phyloP scores from a whole-genome alignment of 1,140 invertebrate species.

The Drosophila gunungcola region DNA sequence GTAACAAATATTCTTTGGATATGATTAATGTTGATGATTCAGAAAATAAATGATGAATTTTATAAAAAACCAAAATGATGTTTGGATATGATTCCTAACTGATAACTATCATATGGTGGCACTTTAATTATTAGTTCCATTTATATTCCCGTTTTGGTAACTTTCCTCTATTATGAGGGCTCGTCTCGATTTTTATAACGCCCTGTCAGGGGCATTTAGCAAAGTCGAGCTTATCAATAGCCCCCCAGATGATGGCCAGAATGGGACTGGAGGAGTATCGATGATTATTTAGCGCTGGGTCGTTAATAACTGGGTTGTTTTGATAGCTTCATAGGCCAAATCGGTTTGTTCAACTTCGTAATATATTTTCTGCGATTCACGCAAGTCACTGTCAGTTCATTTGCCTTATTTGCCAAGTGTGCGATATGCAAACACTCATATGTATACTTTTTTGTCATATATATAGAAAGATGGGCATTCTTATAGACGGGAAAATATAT shows the following conservation, averaged over 20 bases:
- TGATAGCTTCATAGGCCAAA: slow-evolving; percentile 61
- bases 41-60: too few species aligned
- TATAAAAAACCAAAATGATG: neutral
- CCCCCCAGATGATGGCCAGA: neutral
- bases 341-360: slow-evolving; percentile 6
- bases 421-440: slow-evolving; percentile 25
- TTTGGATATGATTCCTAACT: neutral
- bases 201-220: slow-evolving; percentile 23
- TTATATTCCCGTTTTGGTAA: slow-evolving; percentile 13
- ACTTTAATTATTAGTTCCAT: neutral
- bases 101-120: neutral
- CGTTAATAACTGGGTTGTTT: slow-evolving; percentile 18
- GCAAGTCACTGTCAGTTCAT: slow-evolving; percentile 74
- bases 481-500: slow-evolving; percentile 2
- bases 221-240: slow-evolving; percentile 12
- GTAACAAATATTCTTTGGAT: too few species aligned
- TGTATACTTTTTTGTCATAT: slow-evolving; percentile 8
- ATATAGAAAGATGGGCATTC: neutral
- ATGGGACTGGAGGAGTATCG: neutral
- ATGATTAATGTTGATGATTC: too few species aligned
- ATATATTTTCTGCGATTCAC: neutral
- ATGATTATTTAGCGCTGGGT: slow-evolving; percentile 20
- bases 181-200: slow-evolving; percentile 3
- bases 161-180: slow-evolving; percentile 19
- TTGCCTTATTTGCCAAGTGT: slow-evolving; percentile 39